Base-by-base conservation (phyloP, 2,113 vertebrate genomes). In the Lepidiolamprologus cunningtoni region DNA sequence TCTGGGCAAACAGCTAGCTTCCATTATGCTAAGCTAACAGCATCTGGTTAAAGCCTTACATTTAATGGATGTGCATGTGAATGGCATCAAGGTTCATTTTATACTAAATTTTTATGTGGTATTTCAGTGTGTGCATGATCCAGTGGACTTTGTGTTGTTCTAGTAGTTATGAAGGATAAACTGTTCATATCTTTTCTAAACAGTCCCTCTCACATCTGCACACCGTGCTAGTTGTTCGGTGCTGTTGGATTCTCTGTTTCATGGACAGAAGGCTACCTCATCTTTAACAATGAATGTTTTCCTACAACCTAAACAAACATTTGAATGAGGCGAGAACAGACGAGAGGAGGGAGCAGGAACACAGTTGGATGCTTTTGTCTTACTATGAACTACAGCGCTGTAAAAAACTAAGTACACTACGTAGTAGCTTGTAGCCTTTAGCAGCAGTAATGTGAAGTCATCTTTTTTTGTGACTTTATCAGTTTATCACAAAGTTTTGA, bases 301-400 rank as follows among this genome's bases (percentile, higher is more conserved):
- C 37, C 66, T 10, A 26, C 21, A 3, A 10, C 13, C 21, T 26
- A 45, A 71, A 71, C n/a, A 23, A 71, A 42, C 21, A 17, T 10
- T 23, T 23, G 35, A 73, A 45, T 45, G 21, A 45, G 14, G 5
- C n/a, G 8, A 14, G n/a, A 3, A 42, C 0, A 42, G 35, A 23
- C 1, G 1, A 37, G 63, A 71, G 35, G 35, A 71, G 7, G 35
- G n/a, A 1, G 13, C 37, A 45, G 21, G 37, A 71, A 16, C 66
- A 26, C 37, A 2, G 21, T 26, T 73, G 40, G 21, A 73, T 73
- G 63, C 1, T 8, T 37, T 40, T 37, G 63, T 40, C 19, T 40
- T 0, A 11, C 58, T 11, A 7, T 0, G 58, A 71, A 8, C 11
- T 40, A 14, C 31, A 4, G 17, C 0, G 58, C 2, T 1, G 1